Conservation (phyloP, 2,113 vertebrate species). For the Proteles cristata region DNA sequence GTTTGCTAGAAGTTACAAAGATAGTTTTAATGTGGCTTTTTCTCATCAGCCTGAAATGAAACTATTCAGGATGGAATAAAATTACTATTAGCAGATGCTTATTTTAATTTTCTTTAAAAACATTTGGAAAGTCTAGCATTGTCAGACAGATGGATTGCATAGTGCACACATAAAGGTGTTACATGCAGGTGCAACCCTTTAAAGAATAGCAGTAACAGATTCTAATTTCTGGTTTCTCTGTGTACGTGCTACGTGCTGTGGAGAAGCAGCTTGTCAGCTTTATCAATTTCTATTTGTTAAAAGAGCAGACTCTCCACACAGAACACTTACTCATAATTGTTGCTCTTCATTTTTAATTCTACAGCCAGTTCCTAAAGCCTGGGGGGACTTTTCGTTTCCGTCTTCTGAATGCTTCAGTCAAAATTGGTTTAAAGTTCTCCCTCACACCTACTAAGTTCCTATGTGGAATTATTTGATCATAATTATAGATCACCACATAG, state of each 20-base stretch:
- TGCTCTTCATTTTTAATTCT: conserved; percentile 9
- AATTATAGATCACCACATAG: not conserved
- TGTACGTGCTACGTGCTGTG: not conserved
- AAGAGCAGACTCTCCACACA: not conserved
- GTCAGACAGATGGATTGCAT: conserved; percentile 54
- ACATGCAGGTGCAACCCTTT: conserved; percentile 61
- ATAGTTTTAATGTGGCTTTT: conserved; percentile 57
- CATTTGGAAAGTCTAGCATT: conserved; percentile 62
- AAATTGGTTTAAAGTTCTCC: conserved; percentile 22
- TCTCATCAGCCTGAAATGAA: conserved; percentile 44
- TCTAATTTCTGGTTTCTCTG: conserved; percentile 62
- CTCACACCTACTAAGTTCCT: not conserved
- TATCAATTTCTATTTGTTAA: conserved; percentile 31
- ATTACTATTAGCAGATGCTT: conserved; percentile 69
- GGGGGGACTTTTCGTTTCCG: not conserved
- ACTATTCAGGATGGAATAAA: conserved; percentile 55
- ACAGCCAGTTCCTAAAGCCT: not conserved
- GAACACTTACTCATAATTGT: not conserved
- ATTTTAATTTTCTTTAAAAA: conserved; percentile 70
- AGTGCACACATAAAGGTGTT: conserved; percentile 67
- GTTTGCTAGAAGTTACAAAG: conserved; percentile 57
- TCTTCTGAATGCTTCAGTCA: not conserved
- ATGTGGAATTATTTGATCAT: not conserved
- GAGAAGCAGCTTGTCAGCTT: conserved; percentile 11
- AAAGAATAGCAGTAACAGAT: not conserved